Conservation (phyloP, 2,888 invertebrate genomes). For the Acanthosepion esculentum region DNA sequence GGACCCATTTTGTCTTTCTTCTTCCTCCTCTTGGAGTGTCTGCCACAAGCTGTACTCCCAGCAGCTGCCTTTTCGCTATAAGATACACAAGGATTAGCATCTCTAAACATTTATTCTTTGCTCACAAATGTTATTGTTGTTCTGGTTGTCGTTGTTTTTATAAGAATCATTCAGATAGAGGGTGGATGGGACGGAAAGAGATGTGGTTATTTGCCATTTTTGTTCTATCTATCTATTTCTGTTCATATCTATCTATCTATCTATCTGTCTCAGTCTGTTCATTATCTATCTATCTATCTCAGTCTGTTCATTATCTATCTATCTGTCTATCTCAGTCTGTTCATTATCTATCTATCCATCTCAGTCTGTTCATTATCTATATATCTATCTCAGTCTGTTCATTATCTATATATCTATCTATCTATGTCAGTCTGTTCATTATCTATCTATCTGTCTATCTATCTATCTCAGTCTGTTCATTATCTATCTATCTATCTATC, state of each 20-base stretch:
- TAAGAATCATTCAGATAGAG: not conserved
- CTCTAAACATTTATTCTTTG: constrained; percentile 33
- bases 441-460: not conserved
- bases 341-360: not conserved
- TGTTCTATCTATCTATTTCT: not conserved
- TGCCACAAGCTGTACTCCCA: not conserved
- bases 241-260: not conserved
- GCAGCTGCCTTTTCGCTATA: not conserved
- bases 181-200: not conserved
- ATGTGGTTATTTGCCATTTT: not conserved
- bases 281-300: not conserved
- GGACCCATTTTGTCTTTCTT: not conserved
- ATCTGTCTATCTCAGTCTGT: not conserved
- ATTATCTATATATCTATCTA: too few relatives aligned
- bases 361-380: not conserved
- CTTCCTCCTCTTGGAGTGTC: not conserved
- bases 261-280: not conserved
- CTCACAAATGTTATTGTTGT: constrained; percentile 15
- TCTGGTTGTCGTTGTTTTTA: not conserved
- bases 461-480: not conserved
- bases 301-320: not conserved
- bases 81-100: constrained; percentile 33
- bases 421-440: not conserved
- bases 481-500: not conserved
- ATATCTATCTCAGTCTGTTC: not conserved